Evolutionary conservation across 2,113 vertebrate genomes (phyloP), one percentile per base, ranked within the genome.

Genomic region (Eonycteris spelaea): DNA sequence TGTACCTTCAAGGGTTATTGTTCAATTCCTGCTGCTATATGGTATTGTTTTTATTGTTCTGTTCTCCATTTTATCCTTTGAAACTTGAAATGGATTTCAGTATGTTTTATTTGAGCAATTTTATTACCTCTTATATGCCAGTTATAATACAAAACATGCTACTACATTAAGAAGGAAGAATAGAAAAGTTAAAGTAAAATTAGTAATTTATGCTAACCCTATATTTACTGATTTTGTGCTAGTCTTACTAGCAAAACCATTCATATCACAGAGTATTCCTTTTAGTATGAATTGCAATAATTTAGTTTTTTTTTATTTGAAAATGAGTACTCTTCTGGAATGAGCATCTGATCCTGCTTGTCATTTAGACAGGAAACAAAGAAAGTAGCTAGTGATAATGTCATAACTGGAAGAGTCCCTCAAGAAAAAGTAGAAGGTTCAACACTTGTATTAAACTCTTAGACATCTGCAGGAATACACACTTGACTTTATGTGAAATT

Each of bases 401-500:
- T n/a, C 51, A 0, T 94, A 79, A 53, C 26, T 70, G 91, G 40
- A 82, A 86, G 77, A 85, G 63, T 84, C 43, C 10, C 45, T 77
- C 16, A 85, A 84, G 30, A 84, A 63, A 83, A 83, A 90, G 15
- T 13, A 86, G 59, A 85, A 94, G 16, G 4, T 57, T 9, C n/a
- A 19, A 67, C 55, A 21, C 28, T 93, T 94, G 7, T 1, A 45
- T 68, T 68, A 80, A 71, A 93, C 33, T 51, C 87, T 77, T 75
- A 93, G 26, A 15, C 1, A 40, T 75, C 30, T 65, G 14, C 21
- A 87, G 61, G n/a, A 91, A 78, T 24, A 89, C 65, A 84, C 1
- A 80, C 9, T 90, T 96, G 48, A 28, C 65, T 97, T 97, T 93
- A 75, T 51, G 18, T 96, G 82, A 95, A 93, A 84, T 59, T 85